Evolutionary conservation across 2,888 invertebrate genomes (phyloP).

Genomic region (Trisateles emortualis): DNA sequence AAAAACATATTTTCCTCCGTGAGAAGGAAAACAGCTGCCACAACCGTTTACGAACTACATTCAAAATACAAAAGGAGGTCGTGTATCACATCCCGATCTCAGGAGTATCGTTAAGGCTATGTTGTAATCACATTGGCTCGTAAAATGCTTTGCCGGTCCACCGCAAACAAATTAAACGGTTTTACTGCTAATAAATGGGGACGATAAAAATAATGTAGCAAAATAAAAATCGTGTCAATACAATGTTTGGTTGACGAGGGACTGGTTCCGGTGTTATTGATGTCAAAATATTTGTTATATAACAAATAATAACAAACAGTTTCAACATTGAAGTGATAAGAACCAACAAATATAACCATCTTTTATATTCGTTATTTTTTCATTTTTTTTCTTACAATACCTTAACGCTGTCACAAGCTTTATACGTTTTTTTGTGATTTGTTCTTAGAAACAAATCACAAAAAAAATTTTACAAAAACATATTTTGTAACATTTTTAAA

Average conservation of each 20-base stretch:
- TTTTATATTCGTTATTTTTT: too few relatives aligned
- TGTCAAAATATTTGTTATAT: background rate
- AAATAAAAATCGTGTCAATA: conserved; percentile 45
- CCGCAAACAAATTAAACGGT: conserved; percentile 74
- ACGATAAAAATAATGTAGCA: conserved; percentile 55
- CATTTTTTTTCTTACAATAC: too few relatives aligned
- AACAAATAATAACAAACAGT: background rate
- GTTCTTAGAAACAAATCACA: too few relatives aligned
- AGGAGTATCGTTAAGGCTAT: conserved; percentile 65
- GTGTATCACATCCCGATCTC: conserved; percentile 65
- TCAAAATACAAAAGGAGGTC: conserved; percentile 53
- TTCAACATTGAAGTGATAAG: background rate
- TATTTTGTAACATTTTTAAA: too few relatives aligned
- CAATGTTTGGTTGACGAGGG: conserved; percentile 9
- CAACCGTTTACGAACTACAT: conserved; percentile 40
- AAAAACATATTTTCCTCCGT: background rate
- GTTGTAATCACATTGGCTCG: conserved; percentile 68
- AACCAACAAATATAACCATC: background rate
- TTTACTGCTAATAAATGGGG: conserved; percentile 67
- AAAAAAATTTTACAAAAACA: too few relatives aligned
- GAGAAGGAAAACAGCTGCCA: background rate
- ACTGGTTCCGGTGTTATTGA: conserved; percentile 10
- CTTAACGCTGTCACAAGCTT: too few relatives aligned
- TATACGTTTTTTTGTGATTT: too few relatives aligned
- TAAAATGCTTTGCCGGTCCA: conserved; percentile 68